Conservation (phyloP, 2,113 vertebrate genomes). For the Grus americana region DNA sequence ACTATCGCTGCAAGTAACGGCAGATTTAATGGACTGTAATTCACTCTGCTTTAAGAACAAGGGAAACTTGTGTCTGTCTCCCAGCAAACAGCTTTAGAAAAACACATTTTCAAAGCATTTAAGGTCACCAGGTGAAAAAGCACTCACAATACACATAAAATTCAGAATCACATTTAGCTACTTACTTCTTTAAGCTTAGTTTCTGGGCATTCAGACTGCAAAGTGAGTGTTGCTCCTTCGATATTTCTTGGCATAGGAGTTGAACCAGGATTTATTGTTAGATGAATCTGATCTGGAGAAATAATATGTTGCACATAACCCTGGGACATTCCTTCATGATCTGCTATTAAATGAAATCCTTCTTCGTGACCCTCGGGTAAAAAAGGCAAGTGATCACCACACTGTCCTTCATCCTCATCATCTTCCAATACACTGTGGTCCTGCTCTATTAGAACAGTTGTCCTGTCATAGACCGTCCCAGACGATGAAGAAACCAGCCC, state of each 20-base stretch:
- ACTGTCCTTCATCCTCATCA: slow-evolving; percentile 85
- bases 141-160: not conserved
- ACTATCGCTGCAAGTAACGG: rapidly evolving
- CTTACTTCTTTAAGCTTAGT: slow-evolving; percentile 95
- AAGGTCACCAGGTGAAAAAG: not conserved
- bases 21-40: rapidly evolving
- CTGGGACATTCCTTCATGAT: slow-evolving; percentile 95
- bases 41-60: rapidly evolving
- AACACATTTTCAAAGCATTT: not conserved
- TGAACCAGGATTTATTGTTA: slow-evolving; percentile 97
- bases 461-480: slow-evolving; percentile 91
- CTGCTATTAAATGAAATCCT: slow-evolving; percentile 87
- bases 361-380: slow-evolving; percentile 88
- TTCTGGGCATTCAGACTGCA: slow-evolving; percentile 97
- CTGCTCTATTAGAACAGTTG: slow-evolving; percentile 96
- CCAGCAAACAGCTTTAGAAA: not conserved
- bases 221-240: slow-evolving; percentile 93
- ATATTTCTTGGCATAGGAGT: slow-evolving; percentile 98
- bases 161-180: not conserved
- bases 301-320: slow-evolving; percentile 99
- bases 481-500: slow-evolving; percentile 84
- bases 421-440: slow-evolving; percentile 88
- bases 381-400: slow-evolving; percentile 87
- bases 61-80: not conserved
- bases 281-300: slow-evolving; percentile 96